phyloP scores from a whole-genome alignment of 2,797 vertebrate genomes.

The Simalia tracyae region DNA sequence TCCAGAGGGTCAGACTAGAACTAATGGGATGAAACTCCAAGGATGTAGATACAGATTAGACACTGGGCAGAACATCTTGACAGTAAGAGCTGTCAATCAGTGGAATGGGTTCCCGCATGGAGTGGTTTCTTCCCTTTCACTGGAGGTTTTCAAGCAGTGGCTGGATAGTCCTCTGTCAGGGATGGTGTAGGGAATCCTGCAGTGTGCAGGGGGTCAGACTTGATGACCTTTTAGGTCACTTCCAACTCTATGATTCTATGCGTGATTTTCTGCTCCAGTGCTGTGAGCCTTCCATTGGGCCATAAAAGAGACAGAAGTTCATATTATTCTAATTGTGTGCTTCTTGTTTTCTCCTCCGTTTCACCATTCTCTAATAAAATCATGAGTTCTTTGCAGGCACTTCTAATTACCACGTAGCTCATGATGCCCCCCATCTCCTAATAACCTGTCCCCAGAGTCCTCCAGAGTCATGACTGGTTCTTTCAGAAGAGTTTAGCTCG shows the following conservation, averaged over 20 bases:
- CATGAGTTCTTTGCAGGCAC: conserved; percentile 5
- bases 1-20: too few species aligned
- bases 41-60: not conserved
- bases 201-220: not conserved
- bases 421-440: conserved; percentile 36
- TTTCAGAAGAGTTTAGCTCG: conserved; percentile 39
- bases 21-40: not conserved
- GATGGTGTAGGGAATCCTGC: not conserved
- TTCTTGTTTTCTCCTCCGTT: not conserved
- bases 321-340: not conserved
- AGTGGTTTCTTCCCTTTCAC: not conserved
- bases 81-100: not conserved
- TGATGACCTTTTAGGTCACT: not conserved
- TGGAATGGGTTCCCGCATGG: not conserved
- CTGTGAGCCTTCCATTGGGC: not conserved
- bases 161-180: not conserved
- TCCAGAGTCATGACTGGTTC: conserved; percentile 35
- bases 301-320: not conserved
- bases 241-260: not conserved
- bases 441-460: conserved; percentile 34
- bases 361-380: conserved; percentile 1
- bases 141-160: not conserved
- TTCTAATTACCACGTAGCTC: conserved; percentile 24
- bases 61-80: not conserved
- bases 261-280: not conserved